A percentile compares a stretch with the other conserved stretches of the same genome.
These are phyloP conservation scores for Polydrusus tereticollis DNA, from an alignment of 2,888 invertebrate genomes.

Conservation along the genomic window DNA sequence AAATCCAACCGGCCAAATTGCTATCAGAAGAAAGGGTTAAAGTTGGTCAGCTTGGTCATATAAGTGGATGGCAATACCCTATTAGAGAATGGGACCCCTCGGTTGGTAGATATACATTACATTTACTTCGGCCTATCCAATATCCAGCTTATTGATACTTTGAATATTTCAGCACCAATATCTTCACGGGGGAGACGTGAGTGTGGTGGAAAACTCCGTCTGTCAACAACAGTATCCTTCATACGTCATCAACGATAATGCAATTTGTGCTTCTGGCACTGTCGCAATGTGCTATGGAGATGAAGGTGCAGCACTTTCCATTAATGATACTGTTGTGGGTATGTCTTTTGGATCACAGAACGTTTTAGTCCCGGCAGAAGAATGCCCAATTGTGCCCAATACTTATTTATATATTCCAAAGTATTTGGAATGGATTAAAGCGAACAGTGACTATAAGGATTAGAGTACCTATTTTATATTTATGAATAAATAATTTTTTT, in stretches of 20 bases:
- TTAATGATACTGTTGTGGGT: conserved; percentile 10
- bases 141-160: too few species aligned
- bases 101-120: conserved; percentile 4
- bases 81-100: conserved; percentile 3
- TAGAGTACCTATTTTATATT: background rate
- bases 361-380: conserved; percentile 2
- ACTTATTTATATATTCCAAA: conserved; percentile 27
- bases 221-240: conserved; percentile 26
- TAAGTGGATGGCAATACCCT: conserved; percentile 29
- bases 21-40: background rate
- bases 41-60: background rate
- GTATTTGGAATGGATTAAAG: conserved; percentile 36
- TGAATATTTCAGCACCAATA: conserved; percentile 23
- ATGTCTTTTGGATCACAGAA: conserved; percentile 10
- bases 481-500: too few species aligned
- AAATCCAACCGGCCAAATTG: conserved; percentile 19
- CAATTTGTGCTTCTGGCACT: conserved; percentile 9
- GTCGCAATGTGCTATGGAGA: conserved; percentile 28
- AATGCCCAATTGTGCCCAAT: conserved; percentile 25
- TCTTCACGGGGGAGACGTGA: conserved; percentile 18
- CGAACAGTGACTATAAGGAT: conserved; percentile 16
- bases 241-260: conserved; percentile 14
- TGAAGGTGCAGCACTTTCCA: conserved; percentile 9
- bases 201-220: conserved; percentile 9
- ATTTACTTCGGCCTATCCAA: too few species aligned